Percentiles rank a stretch among this genome's conserved stretches.
phyloP scores from a whole-genome alignment of 2,113 vertebrate species.

The Perca schrenkii region DNA sequence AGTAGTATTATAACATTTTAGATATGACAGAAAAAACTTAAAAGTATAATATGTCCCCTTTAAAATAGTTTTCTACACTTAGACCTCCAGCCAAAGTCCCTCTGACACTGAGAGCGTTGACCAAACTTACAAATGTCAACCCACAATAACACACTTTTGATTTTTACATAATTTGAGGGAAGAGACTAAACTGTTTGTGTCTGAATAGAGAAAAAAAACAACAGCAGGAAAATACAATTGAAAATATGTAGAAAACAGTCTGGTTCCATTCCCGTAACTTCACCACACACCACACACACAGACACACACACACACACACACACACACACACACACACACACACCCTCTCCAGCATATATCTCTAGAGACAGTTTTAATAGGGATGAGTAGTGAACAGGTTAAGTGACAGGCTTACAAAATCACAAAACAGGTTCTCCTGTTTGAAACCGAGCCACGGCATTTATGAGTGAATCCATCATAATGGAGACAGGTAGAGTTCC shows the following conservation, averaged over 20 bases:
- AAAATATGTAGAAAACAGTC: constrained; percentile 45
- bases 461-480: constrained; percentile 66
- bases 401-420: constrained; percentile 66
- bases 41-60: too few species aligned
- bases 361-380: constrained; percentile 46
- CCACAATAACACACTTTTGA: constrained; percentile 37
- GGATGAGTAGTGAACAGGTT: constrained; percentile 46
- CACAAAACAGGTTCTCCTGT: constrained; percentile 65
- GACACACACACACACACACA: constrained; percentile 16
- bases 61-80: not conserved
- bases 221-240: constrained; percentile 20
- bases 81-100: not conserved
- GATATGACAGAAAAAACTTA: too few species aligned
- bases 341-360: not conserved
- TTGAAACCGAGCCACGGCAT: constrained; percentile 48
- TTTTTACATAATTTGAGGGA: constrained; percentile 45
- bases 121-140: constrained; percentile 14
- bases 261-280: constrained; percentile 35
- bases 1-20: too few species aligned
- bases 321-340: constrained; percentile 22
- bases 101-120: not conserved
- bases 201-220: constrained; percentile 42
- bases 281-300: constrained; percentile 4
- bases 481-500: constrained; percentile 64
- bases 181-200: constrained; percentile 29